phyloP scores from a whole-genome alignment of 53 echinoderm and acorn worm species.

The Arbacia lixula region DNA sequence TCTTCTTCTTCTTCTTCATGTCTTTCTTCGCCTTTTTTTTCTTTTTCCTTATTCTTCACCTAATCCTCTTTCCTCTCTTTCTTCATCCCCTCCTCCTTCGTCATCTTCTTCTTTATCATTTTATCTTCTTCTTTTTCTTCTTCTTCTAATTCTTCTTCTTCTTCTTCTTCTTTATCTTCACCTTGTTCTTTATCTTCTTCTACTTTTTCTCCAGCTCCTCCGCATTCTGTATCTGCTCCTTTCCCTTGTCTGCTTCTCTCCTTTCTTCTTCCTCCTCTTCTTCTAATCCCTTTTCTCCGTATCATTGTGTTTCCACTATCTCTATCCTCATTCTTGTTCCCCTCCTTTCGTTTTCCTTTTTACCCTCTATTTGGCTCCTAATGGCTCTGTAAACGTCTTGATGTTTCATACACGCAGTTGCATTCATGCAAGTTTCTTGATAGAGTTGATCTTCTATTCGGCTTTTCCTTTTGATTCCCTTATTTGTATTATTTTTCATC shows the following conservation, averaged over 20 bases:
- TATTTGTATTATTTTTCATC: no score
- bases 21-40: neutral
- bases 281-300: neutral
- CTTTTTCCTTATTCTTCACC: neutral
- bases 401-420: no score
- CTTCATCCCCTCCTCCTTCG: neutral
- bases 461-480: no score
- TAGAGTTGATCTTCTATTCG: no score
- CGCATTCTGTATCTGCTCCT: neutral
- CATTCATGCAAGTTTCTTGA: no score
- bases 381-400: no score
- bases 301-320: neutral
- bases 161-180: neutral
- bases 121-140: neutral
- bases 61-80: neutral
- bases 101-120: no score
- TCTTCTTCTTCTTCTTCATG: neutral
- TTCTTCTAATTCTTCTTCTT: neutral
- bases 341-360: no score
- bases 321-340: no score
- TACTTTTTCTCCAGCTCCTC: neutral
- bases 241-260: neutral
- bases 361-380: no score
- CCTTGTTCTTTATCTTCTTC: neutral
- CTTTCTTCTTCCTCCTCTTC: neutral